Base-by-base conservation (phyloP, 2,888 invertebrate species). In the Prostheceraeus crozeri region DNA sequence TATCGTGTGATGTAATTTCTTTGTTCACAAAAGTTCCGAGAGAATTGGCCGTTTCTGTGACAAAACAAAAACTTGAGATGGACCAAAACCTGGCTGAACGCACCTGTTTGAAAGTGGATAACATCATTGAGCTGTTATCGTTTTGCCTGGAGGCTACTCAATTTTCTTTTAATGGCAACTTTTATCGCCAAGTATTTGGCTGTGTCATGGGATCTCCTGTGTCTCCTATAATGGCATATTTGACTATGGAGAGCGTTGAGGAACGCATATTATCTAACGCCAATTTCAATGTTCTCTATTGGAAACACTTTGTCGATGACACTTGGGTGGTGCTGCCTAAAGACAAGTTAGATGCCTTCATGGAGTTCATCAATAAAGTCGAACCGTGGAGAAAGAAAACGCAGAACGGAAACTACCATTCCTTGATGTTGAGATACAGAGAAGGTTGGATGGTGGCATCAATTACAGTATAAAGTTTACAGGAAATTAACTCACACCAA, bases 401-500 rank as follows among this genome's bases (percentile, higher is more conserved):
- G 11, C 48, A 4, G 28, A 48, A 25, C 48, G 48, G 28, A 25
- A 10, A 25, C 27, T 48, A 25, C 48, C 48, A 14, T 48, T 48
- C 48, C 28, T 48, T 28, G 48, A 48, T 48, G 48, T 48, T 48
- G n/a, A 16, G 25, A 30, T 48, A 48, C 25, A 25, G 28, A 48
- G 48, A 30, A 23, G 28, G 28, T 10, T 10, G 48, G 48, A 48
- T 48, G 11, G 25, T 30, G 28, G 27, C 28, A 48, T 48, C 28
- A 25, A 48, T 28, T 28, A n/a, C n/a, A n/a, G n/a, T n/a, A 25
- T 28, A 48, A 25, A 48, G 48, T 48, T 48, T 48, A 25, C 23
- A 25, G 48, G 27, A 48, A 48, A 48, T 25, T 30, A 48, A 48
- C 48, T 25, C 48, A 48, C 48, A 48, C 48, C 48, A 48, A 48